Conservation (phyloP, 92 coral and sea anemone genomes). For the Blastomussa wellsi region DNA sequence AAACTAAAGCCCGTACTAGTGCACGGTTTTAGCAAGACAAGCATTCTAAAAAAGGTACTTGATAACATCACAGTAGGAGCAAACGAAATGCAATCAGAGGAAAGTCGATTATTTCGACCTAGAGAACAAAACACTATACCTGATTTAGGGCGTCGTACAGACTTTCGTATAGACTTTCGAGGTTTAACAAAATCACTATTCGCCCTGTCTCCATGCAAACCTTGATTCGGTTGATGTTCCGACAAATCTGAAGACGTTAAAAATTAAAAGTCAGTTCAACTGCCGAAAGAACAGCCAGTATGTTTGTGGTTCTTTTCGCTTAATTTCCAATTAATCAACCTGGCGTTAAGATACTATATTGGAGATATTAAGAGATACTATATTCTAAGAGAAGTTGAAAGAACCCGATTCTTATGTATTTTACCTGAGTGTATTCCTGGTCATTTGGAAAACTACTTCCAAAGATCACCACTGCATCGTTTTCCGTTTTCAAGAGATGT, state of each 20-base stretch:
- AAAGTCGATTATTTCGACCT: background rate
- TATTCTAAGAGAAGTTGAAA: too few relatives aligned
- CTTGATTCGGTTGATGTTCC: slow-evolving; percentile 89
- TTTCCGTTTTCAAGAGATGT: slow-evolving; percentile 56
- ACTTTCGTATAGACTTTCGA: slow-evolving; percentile 71
- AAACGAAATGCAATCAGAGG: background rate
- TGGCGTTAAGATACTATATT: too few relatives aligned
- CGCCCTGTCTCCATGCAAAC: slow-evolving; percentile 94
- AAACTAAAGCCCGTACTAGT: background rate
- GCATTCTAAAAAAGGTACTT: too few relatives aligned
- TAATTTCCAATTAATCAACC: background rate
- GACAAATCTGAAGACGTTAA: slow-evolving; percentile 64
- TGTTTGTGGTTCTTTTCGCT: background rate
- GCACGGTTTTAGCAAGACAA: too few relatives aligned
- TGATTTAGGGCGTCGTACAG: slow-evolving; percentile 84
- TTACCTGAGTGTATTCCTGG: slow-evolving; percentile 90
- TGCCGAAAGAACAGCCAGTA: background rate
- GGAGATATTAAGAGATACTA: too few relatives aligned
- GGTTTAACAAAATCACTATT: slow-evolving; percentile 73
- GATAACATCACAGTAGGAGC: background rate
- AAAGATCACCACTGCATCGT: slow-evolving; percentile 74
- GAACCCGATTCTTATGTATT: background rate
- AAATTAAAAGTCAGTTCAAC: background rate
- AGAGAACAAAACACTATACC: slow-evolving; percentile 35
- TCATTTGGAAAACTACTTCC: slow-evolving; percentile 92